phyloP scores from a whole-genome alignment of 2,797 vertebrate species.

The Remorina albescens region DNA sequence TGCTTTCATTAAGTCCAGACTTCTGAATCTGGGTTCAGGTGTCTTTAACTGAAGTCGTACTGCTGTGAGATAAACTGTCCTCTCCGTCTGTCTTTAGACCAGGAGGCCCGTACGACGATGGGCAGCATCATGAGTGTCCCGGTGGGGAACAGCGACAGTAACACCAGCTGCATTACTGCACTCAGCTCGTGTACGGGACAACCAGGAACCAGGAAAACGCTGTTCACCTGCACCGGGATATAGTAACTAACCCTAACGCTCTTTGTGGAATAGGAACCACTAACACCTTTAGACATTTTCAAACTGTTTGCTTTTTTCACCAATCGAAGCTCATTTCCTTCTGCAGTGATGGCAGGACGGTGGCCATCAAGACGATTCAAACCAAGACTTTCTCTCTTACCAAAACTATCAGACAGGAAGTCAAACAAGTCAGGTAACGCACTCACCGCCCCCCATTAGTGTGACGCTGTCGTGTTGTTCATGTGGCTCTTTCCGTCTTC shows the following conservation, averaged over 20 bases:
- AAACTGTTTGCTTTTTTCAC: no score
- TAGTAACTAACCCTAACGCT: no score
- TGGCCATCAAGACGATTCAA: slow-evolving; percentile 89
- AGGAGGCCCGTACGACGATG: slow-evolving; percentile 56
- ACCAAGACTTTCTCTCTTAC: slow-evolving; percentile 86
- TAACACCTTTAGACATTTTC: no score
- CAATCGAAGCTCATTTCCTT: background rate
- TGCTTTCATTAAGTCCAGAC: no score
- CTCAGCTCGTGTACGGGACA: slow-evolving; percentile 82
- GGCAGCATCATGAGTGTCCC: slow-evolving; percentile 82
- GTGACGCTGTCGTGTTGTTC: rapidly evolving
- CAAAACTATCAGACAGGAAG: slow-evolving; percentile 88
- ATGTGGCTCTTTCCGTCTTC: background rate
- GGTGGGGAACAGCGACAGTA: slow-evolving; percentile 79
- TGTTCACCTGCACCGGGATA: slow-evolving; percentile 87
- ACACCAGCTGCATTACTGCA: slow-evolving; percentile 81
- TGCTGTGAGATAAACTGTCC: no score
- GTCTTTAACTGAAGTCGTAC: no score
- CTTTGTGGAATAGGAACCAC: no score
- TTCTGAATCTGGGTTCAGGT: no score
- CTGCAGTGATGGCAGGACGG: slow-evolving; percentile 86
- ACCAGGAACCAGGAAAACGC: slow-evolving; percentile 66
- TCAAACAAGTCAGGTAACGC: slow-evolving; percentile 88
- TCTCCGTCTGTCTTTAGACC: slow-evolving; percentile 66
- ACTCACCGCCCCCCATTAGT: background rate